Evolutionary conservation across 1,140 invertebrate species (phyloP), one percentile per base, ranked within the genome.

Genomic region (Elymnias hypermnestra): DNA sequence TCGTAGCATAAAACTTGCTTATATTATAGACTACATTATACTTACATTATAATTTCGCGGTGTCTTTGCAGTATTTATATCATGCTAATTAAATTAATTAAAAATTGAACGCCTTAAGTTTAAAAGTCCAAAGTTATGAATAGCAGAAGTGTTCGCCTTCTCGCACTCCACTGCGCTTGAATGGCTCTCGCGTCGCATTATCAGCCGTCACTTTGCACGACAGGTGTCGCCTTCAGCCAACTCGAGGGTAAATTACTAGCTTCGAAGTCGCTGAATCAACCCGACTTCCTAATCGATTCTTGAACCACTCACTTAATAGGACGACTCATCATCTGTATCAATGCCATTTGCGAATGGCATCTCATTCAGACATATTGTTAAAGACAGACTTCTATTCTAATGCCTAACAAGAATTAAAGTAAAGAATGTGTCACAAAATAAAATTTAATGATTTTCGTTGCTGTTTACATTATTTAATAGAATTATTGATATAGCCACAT

Each of bases 211-310:
- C 72, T 79, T 74, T 60, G 63, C 60, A 58, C 78, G 82, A 81
- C 82, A 83, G 76, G 82, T 85, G 82, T 85, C 82, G 74, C 75
- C 77, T 78, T 81, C 82, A 84, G 77, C 81, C 71, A 79, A 82
- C 76, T 83, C 77, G 75, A 85, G 73, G 83, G 78, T 82, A 83
- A 85, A 85, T 83, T 85, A 85, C 82, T 79, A 75, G 75, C 75
- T 75, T 70, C 67, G 68, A 78, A 78, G 69, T 78, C 78, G 76
- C 74, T 84, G 78, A 85, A 83, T 85, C 78, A 81, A 77, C 75
- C 61, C 63, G 67, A 69, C 67, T 75, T 71, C 64, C 66, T 79
- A 75, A 85, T 83, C 81, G 78, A 85, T 85, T 83, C 66, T 72
- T 60, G 59, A 78, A 72, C 64, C 67, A 70, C 63, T 79, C 73